Conservation (phyloP, 2,888 invertebrate species). For the Yponomeuta cagnagella region DNA sequence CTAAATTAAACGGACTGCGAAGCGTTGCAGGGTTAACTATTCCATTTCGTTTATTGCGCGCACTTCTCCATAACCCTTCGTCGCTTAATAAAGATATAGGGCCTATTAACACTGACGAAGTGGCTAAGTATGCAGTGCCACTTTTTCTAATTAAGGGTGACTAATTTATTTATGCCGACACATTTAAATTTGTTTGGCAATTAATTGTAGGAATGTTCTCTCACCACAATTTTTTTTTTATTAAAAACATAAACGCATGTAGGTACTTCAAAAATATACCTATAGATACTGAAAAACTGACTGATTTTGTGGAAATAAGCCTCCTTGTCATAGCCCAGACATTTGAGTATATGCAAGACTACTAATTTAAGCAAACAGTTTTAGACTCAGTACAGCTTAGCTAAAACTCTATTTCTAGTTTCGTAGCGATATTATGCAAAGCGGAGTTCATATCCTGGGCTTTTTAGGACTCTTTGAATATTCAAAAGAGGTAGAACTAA, state of each 20-base stretch:
- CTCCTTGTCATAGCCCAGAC: no score
- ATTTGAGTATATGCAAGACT: no score
- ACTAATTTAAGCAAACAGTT: no score
- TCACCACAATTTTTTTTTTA: no score
- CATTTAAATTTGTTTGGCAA: neutral
- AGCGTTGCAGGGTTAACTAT: slow-evolving; percentile 74
- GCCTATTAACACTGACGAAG: slow-evolving; percentile 56
- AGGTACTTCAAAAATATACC: no score
- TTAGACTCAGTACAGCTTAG: no score
- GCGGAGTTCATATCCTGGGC: neutral
- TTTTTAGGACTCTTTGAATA: slow-evolving; percentile 7
- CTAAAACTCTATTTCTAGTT: slow-evolving; percentile 1
- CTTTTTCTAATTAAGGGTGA: slow-evolving; percentile 24
- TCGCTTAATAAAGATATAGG: slow-evolving; percentile 69
- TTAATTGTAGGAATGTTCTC: neutral
- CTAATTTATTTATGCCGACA: neutral
- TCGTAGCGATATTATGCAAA: neutral
- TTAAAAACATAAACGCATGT: no score
- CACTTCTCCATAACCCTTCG: slow-evolving; percentile 64
- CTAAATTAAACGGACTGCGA: slow-evolving; percentile 75
- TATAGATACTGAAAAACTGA: no score
- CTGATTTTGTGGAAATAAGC: no score
- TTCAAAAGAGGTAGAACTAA: slow-evolving; percentile 14
- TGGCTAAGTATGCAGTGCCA: slow-evolving; percentile 42
- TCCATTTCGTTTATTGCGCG: slow-evolving; percentile 73